Evolutionary conservation across 2,113 vertebrate species (phyloP), one percentile per base, ranked within the genome.

Genomic region (Isurus oxyrinchus): DNA sequence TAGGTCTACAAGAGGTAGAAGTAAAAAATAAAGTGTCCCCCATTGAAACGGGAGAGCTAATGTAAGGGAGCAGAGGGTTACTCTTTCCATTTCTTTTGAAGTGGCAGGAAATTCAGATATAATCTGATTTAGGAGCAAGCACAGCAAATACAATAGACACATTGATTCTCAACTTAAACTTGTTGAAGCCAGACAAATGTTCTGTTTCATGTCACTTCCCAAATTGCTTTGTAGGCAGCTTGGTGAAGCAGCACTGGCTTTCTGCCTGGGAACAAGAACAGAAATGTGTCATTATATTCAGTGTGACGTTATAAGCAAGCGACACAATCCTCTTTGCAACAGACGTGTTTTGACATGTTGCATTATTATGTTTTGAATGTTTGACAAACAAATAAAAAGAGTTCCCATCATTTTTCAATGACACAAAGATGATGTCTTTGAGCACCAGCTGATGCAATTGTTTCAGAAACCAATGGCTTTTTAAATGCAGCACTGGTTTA

Each of bases 41-140:
- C 35, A 35, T 91, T 91, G 57, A 59, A 91, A 59, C 35, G 27
- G 53, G 88, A 91, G 55, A 16, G 55, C 88, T 31, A 91, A 59
- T 91, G 31, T 59, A 91, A 91, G 11, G 59, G 57, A 91, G 25
- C 88, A 91, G 88, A 59, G 55, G 88, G 57, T 59, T 57, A 91
- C 55, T 57, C 88, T 16, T 59, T 91, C 25, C 53, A 61, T 59
- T 59, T 59, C 31, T 55, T 91, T 91, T 91, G 88, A 91, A 91
- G 88, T 91, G 88, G 31, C 88, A 91, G 88, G 88, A 91, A 91
- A 91, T 91, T 59, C 88, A 59, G 88, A 91, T 91, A 91, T 91
- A 91, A 91, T 61, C 88, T 19, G 88, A 91, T 91, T 91, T 59
- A 91, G 25, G 55, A 57, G 55, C 55, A 59, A 59, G 55, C 16